Evolutionary conservation across 92 coral and sea anemone species (phyloP).

Genomic region (Micromussa lordhowensis): DNA sequence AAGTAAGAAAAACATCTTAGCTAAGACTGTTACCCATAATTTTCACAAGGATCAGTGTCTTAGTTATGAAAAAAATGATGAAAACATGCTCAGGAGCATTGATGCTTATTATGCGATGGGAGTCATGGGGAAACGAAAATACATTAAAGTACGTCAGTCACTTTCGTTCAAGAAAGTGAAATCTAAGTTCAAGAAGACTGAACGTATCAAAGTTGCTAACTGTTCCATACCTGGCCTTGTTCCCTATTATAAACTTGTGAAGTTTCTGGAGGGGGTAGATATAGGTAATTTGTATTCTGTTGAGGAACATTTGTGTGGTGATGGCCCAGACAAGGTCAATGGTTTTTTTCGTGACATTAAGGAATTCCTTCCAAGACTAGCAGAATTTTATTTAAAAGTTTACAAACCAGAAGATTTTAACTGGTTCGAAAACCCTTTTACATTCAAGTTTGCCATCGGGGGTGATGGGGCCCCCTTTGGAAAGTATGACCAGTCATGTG

Average conservation of each 20-base stretch:
- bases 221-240: too few relatives aligned
- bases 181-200: slow-evolving; percentile 45
- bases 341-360: slow-evolving; percentile 41
- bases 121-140: slow-evolving; percentile 68
- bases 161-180: slow-evolving; percentile 2
- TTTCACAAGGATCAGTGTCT: slow-evolving; percentile 30
- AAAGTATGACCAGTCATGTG: slow-evolving; percentile 56
- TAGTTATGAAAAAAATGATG: slow-evolving; percentile 55
- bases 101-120: slow-evolving; percentile 66
- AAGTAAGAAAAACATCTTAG: slow-evolving; percentile 21
- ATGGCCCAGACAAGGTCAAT: too few relatives aligned
- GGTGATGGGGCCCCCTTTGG: slow-evolving; percentile 64
- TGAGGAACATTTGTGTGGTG: too few relatives aligned
- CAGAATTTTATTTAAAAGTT: slow-evolving; percentile 68
- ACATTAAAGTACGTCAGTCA: slow-evolving; percentile 47
- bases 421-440: slow-evolving; percentile 68
- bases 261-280: too few relatives aligned
- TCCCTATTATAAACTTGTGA: too few relatives aligned
- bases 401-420: slow-evolving; percentile 59
- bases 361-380: slow-evolving; percentile 68
- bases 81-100: slow-evolving; percentile 72
- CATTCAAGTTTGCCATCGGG: slow-evolving; percentile 44
- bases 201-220: slow-evolving; percentile 15
- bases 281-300: too few relatives aligned
- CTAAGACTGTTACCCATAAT: slow-evolving; percentile 33